phyloP scores from a whole-genome alignment of 2,113 vertebrate species.

The Vulpes vulpes region DNA sequence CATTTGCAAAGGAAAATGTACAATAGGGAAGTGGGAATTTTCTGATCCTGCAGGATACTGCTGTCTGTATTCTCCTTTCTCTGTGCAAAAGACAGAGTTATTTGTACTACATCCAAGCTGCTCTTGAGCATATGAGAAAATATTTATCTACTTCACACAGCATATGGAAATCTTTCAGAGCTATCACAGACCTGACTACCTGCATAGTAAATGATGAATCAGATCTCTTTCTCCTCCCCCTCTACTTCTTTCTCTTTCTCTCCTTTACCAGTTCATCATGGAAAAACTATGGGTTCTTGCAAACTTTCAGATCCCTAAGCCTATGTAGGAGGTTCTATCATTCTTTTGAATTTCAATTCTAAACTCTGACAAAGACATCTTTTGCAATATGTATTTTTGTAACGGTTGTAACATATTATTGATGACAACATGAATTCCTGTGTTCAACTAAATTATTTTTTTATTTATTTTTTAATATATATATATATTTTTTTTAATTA shows the following conservation, averaged over 20 bases:
- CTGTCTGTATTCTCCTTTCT: background rate
- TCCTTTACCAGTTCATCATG: background rate
- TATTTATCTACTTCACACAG: background rate
- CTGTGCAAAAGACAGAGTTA: background rate
- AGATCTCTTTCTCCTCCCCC: background rate
- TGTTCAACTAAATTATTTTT: background rate
- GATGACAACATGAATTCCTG: background rate
- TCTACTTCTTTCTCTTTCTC: fast-evolving
- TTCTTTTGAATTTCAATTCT: background rate
- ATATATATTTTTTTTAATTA: too few relatives aligned
- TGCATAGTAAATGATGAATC: background rate
- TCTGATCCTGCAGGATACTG: background rate
- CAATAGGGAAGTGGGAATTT: background rate
- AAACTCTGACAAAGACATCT: background rate
- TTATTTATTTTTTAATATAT: too few relatives aligned
- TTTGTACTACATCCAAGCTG: background rate
- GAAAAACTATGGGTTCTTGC: background rate
- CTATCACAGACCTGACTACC: background rate
- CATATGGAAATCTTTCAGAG: background rate
- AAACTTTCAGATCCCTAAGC: background rate
- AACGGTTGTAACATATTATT: background rate
- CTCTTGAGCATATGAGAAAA: background rate
- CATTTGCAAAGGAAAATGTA: background rate
- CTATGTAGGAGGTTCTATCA: background rate
- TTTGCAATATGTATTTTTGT: background rate